Percentiles rank a stretch among this genome's conserved stretches.
phyloP scores from a whole-genome alignment of 2,113 vertebrate species.

The Tichodroma muraria region DNA sequence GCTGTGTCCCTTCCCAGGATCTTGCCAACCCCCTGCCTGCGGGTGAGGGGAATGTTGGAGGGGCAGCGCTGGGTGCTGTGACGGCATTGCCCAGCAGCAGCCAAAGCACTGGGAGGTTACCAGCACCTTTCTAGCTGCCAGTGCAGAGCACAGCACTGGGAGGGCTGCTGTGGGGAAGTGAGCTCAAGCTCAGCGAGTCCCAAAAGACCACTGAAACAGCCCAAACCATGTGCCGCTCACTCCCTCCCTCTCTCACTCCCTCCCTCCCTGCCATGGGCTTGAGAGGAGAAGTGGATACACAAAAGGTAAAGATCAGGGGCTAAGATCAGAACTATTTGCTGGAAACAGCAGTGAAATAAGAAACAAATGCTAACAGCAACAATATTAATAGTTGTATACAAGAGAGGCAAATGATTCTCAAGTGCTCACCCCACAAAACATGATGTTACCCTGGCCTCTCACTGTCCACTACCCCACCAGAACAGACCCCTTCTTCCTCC shows the following conservation, averaged over 20 bases:
- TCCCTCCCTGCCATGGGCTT: neutral
- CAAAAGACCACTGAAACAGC: neutral
- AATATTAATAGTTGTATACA: neutral
- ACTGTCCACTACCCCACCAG: neutral
- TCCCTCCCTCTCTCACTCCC: neutral
- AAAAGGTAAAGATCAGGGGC: neutral
- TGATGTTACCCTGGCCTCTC: rapidly evolving
- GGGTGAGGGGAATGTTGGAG: neutral
- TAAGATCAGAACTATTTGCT: neutral
- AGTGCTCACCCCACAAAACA: too few species aligned
- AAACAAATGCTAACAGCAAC: neutral
- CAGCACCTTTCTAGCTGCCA: neutral
- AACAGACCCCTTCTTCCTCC: neutral
- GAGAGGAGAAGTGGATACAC: neutral
- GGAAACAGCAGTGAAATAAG: neutral
- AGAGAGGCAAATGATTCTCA: neutral
- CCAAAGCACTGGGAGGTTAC: neutral
- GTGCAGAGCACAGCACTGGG: neutral
- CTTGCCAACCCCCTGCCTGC: neutral
- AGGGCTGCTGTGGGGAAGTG: neutral
- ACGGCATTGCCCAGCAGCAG: neutral
- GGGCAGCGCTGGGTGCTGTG: neutral
- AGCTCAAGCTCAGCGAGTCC: neutral
- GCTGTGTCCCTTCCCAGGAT: neutral
- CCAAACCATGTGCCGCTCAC: rapidly evolving